Evolutionary conservation across 2,113 vertebrate species (phyloP).

Genomic region (Corynorhinus townsendii): DNA sequence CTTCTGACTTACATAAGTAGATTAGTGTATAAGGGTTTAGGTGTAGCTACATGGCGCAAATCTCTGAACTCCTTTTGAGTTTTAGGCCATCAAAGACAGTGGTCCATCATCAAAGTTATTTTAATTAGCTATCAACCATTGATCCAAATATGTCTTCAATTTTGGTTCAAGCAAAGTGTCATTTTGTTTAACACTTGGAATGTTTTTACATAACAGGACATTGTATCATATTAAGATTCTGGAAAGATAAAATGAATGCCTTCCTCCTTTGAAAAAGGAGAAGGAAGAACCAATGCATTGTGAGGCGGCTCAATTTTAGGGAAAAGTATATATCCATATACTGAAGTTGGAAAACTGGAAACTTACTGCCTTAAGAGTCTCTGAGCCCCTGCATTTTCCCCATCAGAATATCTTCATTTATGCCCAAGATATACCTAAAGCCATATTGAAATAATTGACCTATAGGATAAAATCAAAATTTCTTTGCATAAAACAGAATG

Average conservation of each 20-base stretch:
- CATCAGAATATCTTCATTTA: not conserved
- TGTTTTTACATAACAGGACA: not conserved
- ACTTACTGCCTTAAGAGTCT: not conserved
- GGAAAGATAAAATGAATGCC: not conserved
- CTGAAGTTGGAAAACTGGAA: not conserved
- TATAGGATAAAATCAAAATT: not conserved
- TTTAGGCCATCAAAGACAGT: not conserved
- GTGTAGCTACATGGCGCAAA: not conserved
- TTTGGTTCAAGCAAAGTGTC: not conserved
- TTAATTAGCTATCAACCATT: not conserved
- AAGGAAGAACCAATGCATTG: not conserved
- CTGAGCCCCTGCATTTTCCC: not conserved
- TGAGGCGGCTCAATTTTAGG: not conserved
- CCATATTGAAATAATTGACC: not conserved
- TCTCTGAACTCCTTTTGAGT: not conserved
- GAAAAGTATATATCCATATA: not conserved
- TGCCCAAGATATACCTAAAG: not conserved
- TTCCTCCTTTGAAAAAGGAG: not conserved
- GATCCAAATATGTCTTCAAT: not conserved
- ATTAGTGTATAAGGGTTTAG: not conserved
- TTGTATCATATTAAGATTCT: not conserved
- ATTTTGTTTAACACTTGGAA: not conserved
- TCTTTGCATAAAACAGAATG: not conserved
- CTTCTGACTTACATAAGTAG: not conserved
- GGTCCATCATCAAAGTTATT: not conserved